Evolutionary conservation across 37 sponge, comb jelly and placozoan species (phyloP), one percentile per base, ranked within the genome.

Genomic region (Geodia barretti): DNA sequence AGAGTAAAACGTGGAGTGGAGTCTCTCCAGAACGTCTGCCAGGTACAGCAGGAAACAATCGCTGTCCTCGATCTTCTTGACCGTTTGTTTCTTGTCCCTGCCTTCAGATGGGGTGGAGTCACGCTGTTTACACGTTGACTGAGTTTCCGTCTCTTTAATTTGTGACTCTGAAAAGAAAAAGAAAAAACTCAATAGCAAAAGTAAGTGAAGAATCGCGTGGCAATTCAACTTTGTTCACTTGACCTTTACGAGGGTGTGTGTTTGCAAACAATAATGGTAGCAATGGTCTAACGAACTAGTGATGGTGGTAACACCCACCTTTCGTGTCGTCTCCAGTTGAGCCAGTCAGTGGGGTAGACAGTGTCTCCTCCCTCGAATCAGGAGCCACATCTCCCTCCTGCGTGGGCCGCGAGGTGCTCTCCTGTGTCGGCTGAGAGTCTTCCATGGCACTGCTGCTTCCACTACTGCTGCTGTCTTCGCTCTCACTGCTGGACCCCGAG

Each of bases 1-100:
- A 11, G 67, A 39, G 81, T 95, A 99, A 74, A 97, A 99, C 26
- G 31, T 81, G 5, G 61, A 19, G 70, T 99, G 99, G 19, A 99
- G 62, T 70, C 88, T 39, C 14, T 65, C 28, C 33, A 96, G 82
- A 54, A 86, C 86, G 62, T 81, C 78, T 0, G 32, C 73, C 35
- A 97, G 81, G 62, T 89, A 41, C 41, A 84, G 32, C 40, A 97
- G 70, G 70, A 93, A 97, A 26, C 72, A 36, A 70, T 97, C 97
- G 0, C 83, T 81, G 67, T 97, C 97, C 7, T 87, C 69, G 17
- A 92, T 90, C 81, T 84, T 79, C 3, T 33, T 37, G 33, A 5
- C 36, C 21, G 37, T 34, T 70, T 14, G 23, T 3, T 28, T 33
- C 23, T 58, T 31, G 32, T 4, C 11, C 41, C 40, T 62, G 62